Percentiles rank a stretch among this genome's conserved stretches.
Evolutionary conservation across 2,888 invertebrate species (phyloP).

Genomic region (Acrobasis repandana): DNA sequence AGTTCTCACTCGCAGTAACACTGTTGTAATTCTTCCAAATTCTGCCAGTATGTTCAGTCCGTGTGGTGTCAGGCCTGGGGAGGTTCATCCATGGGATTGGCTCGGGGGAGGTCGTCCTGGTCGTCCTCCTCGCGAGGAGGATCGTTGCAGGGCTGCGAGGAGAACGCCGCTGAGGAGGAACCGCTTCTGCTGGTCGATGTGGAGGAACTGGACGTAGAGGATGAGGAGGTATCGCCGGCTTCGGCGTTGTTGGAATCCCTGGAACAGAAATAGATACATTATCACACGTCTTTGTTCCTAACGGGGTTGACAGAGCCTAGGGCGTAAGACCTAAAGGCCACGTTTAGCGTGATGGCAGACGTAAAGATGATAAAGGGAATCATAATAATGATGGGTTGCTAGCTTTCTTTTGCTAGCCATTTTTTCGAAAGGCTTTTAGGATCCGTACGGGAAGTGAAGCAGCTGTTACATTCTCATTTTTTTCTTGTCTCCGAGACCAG

Average conservation of each 20-base stretch:
- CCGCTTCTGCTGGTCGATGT: slow-evolving; percentile 46
- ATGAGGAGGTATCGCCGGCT: slow-evolving; percentile 47
- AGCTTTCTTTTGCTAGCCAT: too few species aligned
- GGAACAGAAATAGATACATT: slow-evolving; percentile 23
- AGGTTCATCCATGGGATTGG: slow-evolving; percentile 73
- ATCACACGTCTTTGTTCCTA: too few species aligned
- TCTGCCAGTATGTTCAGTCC: too few species aligned
- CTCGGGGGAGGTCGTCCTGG: slow-evolving; percentile 60
- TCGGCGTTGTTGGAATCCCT: slow-evolving; percentile 53
- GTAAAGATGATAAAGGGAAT: too few species aligned
- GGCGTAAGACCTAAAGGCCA: too few species aligned
- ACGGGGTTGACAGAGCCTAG: too few species aligned
- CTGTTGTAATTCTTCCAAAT: background rate
- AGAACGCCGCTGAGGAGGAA: slow-evolving; percentile 37
- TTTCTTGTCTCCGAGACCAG: too few species aligned
- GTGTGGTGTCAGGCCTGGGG: slow-evolving; percentile 69
- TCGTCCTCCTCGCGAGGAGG: slow-evolving; percentile 29
- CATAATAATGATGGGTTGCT: too few species aligned
- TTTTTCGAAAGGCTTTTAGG: too few species aligned
- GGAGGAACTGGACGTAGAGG: slow-evolving; percentile 45
- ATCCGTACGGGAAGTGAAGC: too few species aligned
- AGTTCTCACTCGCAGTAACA: background rate
- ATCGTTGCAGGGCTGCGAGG: slow-evolving; percentile 33
- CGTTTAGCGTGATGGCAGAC: too few species aligned
- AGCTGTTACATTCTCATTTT: too few species aligned